Base-by-base conservation (phyloP, 2,797 vertebrate species). In the Ctenopoma kingsleyae region DNA sequence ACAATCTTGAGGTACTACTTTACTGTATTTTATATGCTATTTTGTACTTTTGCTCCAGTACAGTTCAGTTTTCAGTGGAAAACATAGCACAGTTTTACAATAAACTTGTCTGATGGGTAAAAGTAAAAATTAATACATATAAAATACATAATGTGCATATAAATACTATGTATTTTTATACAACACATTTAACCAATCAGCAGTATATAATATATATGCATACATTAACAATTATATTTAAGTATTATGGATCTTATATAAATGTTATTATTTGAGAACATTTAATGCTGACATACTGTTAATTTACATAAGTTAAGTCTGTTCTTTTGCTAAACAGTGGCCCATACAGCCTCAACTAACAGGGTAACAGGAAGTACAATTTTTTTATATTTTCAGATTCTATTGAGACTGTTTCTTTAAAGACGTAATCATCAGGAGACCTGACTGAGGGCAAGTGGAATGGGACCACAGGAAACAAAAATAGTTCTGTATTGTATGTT, bases 131-230 rank as follows among this genome's bases (percentile, higher is more conserved):
- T 2, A 32, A 32, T 32, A 32, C 3, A 27, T 27, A 27, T 27
- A 27, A 27, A 27, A 5, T 27, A 27, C 30, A 32, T 32, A 8
- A 49, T 27, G 25, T 51, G n/a, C 20, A 55, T 36, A 13, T 56
- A 25, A 50, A 63, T 16, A 19, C 1, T 3, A 36, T 55, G 9
- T 27, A 27, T 27, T 27, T 27, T 48, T 30, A 41, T 36, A 60
- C 30, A 44, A 9, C 40, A 58, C 12, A 65, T 44, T 72, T 27
- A 71, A 56, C 25, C 25, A 38, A 23, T n/a, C 4, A 36, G n/a
- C 23, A 27, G 22, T 19, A 25, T 8, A 19, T 44, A 44, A 35
- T 10, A 47, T 22, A 32, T 32, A 32, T 9, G 8, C 8, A 8
- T 47, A 27, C n/a, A 35, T 47, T 25, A 30, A 7, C 20, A 40